Evolutionary conservation across 2,888 invertebrate genomes (phyloP).

Genomic region (Epistrophe eligans): DNA sequence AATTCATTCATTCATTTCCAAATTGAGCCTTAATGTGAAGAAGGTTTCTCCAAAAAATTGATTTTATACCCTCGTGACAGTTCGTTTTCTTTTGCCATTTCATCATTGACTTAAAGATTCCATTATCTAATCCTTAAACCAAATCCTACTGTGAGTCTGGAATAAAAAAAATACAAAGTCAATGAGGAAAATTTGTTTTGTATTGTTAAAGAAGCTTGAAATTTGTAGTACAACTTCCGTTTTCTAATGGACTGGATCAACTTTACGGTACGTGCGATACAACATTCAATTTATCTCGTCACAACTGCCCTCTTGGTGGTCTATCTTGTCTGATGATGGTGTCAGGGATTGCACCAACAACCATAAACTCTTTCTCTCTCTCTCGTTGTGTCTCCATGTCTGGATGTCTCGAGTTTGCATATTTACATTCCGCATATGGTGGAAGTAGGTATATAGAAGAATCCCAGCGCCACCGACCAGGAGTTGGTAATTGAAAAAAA

Average conservation of each 20-base stretch:
- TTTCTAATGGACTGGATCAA: slow-evolving; percentile 52
- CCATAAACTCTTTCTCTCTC: slow-evolving; percentile 29
- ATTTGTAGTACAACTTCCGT: slow-evolving; percentile 28
- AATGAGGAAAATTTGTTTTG: slow-evolving; percentile 7
- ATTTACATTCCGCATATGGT: slow-evolving; percentile 42
- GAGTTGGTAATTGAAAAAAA: slow-evolving; percentile 14
- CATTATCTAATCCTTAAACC: neutral
- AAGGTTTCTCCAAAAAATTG: no score
- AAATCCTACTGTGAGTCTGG: neutral
- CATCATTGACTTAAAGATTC: neutral
- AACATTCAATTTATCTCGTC: slow-evolving; percentile 21
- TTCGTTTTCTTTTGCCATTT: neutral
- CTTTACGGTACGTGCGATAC: slow-evolving; percentile 12
- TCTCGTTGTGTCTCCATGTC: slow-evolving; percentile 17
- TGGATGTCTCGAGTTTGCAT: slow-evolving; percentile 33
- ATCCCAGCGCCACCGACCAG: slow-evolving; percentile 13
- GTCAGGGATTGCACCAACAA: slow-evolving; percentile 40
- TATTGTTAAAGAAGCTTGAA: neutral
- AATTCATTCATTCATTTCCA: no score
- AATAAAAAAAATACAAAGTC: neutral
- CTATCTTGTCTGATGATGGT: slow-evolving; percentile 30
- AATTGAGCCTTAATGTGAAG: no score
- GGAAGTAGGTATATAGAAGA: neutral
- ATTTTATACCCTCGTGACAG: neutral
- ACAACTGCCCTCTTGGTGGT: slow-evolving; percentile 44